These are phyloP conservation scores for Steatornis caripensis DNA, from an alignment of 2,113 vertebrate genomes.

Conservation along the genomic window DNA sequence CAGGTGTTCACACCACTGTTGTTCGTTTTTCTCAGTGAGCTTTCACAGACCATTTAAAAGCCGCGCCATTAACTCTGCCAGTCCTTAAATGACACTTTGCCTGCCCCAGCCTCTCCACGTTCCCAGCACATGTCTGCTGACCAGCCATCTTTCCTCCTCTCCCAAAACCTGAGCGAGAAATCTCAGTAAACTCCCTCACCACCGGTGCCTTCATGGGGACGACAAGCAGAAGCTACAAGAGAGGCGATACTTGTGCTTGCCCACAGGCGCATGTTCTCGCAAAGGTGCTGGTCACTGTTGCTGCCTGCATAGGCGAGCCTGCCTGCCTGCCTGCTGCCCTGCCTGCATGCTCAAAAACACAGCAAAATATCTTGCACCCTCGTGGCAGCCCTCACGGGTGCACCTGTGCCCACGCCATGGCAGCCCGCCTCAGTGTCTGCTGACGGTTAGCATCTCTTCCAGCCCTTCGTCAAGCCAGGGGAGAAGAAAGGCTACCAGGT, in stretches of 20 bases:
- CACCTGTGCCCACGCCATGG: not conserved
- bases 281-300: not conserved
- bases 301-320: not conserved
- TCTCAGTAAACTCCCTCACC: not conserved
- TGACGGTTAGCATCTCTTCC: not conserved
- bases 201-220: not conserved
- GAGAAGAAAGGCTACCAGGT: not conserved
- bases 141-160: not conserved
- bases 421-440: not conserved
- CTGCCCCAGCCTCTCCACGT: fast-evolving
- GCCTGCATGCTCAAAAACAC: not conserved
- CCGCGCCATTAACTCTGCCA: not conserved
- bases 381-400: not conserved
- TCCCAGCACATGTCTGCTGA: not conserved
- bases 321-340: not conserved
- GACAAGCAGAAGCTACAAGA: not conserved
- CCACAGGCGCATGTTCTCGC: not conserved
- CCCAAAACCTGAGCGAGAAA: not conserved
- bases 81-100: not conserved
- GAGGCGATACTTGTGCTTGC: not conserved
- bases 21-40: not conserved
- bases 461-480: not conserved
- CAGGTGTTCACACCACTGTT: not conserved
- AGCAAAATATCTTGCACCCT: not conserved
- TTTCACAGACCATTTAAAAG: not conserved